Evolutionary conservation across 1,140 invertebrate genomes (phyloP), one percentile per base, ranked within the genome.

Genomic region (Leptinotarsa texana): DNA sequence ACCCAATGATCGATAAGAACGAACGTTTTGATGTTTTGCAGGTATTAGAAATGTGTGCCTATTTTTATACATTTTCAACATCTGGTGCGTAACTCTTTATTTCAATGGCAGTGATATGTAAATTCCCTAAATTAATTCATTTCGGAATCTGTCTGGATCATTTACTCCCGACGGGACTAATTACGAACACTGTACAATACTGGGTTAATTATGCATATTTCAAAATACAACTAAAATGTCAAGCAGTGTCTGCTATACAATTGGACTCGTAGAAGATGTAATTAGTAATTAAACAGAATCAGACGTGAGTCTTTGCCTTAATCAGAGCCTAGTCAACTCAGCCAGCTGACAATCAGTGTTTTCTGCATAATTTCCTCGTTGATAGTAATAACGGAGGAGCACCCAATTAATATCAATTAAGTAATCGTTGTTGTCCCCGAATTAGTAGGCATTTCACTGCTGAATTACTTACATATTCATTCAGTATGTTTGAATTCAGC

Each of bases 401-500:
- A 22, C 65, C 65, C 65, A 67, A 67, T 67, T 67, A 67, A 67
- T 67, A 67, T 67, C 65, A 67, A 67, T 67, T 67, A 67, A 24
- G 27, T 67, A 67, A 67, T 27, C 27, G 65, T 67, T 42, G 65
- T 66, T 42, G 27, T 67, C 65, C 17, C 42, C 65, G 17, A 67
- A 67, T 67, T 67, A 15, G 42, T 27, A 67, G n/a, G 11, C 21
- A 67, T 67, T 24, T 42, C 65, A 42, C 27, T 27, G 27, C 27
- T 24, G 6, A n/a, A 67, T 67, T 24, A 67, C 27, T 67, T n/a
- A 67, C 17, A 22, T 24, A 42, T 67, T 22, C 27, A 24, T 67
- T 67, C 65, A 57, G n/a, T 18, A 57, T 57, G 3, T 57, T 57
- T n/a, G 2, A 57, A 57, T 57, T 42, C 33, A 42, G 33, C 33